phyloP scores from a whole-genome alignment of 1,140 invertebrate genomes.

The Drosophila setifemur region DNA sequence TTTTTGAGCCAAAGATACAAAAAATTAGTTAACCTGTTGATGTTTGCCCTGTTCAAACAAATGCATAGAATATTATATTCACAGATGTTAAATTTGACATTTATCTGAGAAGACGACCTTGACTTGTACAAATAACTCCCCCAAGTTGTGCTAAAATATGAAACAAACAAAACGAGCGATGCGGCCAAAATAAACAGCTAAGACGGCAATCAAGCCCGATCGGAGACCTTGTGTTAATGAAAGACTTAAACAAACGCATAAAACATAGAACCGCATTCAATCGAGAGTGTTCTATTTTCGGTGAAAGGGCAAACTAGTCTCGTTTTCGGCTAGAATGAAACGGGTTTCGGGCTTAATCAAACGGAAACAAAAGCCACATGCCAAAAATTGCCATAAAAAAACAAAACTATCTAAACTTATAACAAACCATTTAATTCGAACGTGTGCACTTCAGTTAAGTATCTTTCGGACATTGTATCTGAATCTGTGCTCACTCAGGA shows the following conservation, averaged over 20 bases:
- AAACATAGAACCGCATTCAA: slow-evolving; percentile 7
- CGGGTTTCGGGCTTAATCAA: slow-evolving; percentile 12
- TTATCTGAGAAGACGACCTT: slow-evolving; percentile 37
- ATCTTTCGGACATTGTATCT: background rate
- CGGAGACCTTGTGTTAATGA: slow-evolving; percentile 36
- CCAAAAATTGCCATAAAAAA: too few relatives aligned
- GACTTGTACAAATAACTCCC: slow-evolving; percentile 40
- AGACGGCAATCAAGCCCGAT: slow-evolving; percentile 24
- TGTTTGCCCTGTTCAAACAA: background rate
- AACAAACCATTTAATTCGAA: slow-evolving; percentile 43
- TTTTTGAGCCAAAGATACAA: background rate
- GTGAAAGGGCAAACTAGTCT: slow-evolving; percentile 33
- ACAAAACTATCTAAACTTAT: slow-evolving; percentile 36
- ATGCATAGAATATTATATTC: background rate
- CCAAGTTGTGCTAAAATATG: slow-evolving; percentile 49
- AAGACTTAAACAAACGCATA: slow-evolving; percentile 4
- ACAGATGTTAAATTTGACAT: slow-evolving; percentile 33
- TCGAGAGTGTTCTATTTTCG: slow-evolving; percentile 45
- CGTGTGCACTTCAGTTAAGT: slow-evolving; percentile 27
- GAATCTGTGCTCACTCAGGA: slow-evolving; percentile 1
- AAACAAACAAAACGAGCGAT: slow-evolving; percentile 41
- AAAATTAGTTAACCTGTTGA: background rate
- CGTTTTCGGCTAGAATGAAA: slow-evolving; percentile 18
- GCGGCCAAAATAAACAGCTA: slow-evolving; percentile 25
- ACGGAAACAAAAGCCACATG: slow-evolving; percentile 13